These are phyloP conservation scores for Lethrus apterus DNA, from an alignment of 1,140 invertebrate species.

Conservation along the genomic window DNA sequence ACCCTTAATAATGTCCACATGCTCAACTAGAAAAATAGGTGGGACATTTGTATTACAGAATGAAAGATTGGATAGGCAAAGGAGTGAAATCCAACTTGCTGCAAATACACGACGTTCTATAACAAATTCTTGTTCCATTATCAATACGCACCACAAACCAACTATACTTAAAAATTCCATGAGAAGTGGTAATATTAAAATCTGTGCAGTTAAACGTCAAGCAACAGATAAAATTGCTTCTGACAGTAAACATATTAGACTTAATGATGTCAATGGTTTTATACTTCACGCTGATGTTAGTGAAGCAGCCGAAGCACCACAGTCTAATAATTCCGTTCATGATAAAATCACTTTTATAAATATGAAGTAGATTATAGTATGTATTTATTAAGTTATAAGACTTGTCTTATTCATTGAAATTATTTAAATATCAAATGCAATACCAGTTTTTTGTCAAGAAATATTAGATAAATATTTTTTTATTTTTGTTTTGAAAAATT, in stretches of 20 bases:
- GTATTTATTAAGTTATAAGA: too few relatives aligned
- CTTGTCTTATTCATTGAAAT: conserved; percentile 1
- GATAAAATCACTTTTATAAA: conserved; percentile 12
- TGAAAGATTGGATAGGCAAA: conserved; percentile 19
- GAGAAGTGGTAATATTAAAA: conserved; percentile 2
- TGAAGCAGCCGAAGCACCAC: conserved; percentile 8
- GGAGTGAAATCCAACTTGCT: conserved; percentile 16
- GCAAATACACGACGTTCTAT: conserved; percentile 4
- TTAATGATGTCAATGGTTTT: conserved; percentile 14
- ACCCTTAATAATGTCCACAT: conserved; percentile 18
- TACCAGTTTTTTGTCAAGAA: too few relatives aligned
- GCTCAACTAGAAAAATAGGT: conserved; percentile 16
- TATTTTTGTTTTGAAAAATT: too few relatives aligned
- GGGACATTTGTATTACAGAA: conserved; percentile 16
- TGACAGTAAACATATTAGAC: conserved; percentile 7
- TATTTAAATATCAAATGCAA: too few relatives aligned
- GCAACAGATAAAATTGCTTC: conserved; percentile 6
- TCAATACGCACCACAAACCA: conserved; percentile 7
- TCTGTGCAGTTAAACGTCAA: conserved; percentile 5
- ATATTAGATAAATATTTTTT: too few relatives aligned
- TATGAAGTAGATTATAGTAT: conserved; percentile 2
- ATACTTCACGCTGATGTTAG: conserved; percentile 14
- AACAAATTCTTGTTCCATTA: conserved; percentile 1
- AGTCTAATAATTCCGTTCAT: conserved; percentile 12
- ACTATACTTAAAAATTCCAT: conserved; percentile 1